Percentiles rank a stretch among this genome's conserved stretches.
These are phyloP conservation scores for Xylota sylvarum DNA, from an alignment of 2,888 invertebrate species.

Conservation along the genomic window DNA sequence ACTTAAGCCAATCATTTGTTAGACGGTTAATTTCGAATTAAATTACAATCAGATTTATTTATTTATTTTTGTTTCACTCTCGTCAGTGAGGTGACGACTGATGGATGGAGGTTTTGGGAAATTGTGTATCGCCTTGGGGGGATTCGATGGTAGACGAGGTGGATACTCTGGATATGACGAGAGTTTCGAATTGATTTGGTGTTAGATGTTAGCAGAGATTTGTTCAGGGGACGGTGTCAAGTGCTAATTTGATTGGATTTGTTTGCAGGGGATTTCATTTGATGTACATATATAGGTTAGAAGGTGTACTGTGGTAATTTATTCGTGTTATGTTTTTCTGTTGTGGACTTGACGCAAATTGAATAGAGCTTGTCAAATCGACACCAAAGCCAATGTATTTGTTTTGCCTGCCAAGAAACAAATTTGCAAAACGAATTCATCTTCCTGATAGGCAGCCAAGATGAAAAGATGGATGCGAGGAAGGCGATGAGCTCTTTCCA, in stretches of 20 bases:
- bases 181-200: slow-evolving; percentile 8
- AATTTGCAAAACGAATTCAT: no score
- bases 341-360: no score
- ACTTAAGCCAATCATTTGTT: slow-evolving; percentile 36
- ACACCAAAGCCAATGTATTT: no score
- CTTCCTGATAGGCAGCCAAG: no score
- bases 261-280: not conserved
- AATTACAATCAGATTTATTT: slow-evolving; percentile 37
- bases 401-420: no score
- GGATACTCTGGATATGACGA: not conserved
- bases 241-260: not conserved
- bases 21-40: slow-evolving; percentile 39
- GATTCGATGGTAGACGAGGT: not conserved
- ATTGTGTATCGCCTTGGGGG: not conserved
- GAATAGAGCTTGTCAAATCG: no score
- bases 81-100: not conserved
- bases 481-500: no score
- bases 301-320: no score
- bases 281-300: no score
- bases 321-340: no score
- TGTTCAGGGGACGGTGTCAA: slow-evolving; percentile 1
- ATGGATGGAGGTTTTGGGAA: not conserved
- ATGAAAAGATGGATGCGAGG: no score
- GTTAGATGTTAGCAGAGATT: not conserved
- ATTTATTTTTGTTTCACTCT: slow-evolving; percentile 7